phyloP scores from a whole-genome alignment of 2,888 invertebrate species.

The Ichneumoninae sp. region DNA sequence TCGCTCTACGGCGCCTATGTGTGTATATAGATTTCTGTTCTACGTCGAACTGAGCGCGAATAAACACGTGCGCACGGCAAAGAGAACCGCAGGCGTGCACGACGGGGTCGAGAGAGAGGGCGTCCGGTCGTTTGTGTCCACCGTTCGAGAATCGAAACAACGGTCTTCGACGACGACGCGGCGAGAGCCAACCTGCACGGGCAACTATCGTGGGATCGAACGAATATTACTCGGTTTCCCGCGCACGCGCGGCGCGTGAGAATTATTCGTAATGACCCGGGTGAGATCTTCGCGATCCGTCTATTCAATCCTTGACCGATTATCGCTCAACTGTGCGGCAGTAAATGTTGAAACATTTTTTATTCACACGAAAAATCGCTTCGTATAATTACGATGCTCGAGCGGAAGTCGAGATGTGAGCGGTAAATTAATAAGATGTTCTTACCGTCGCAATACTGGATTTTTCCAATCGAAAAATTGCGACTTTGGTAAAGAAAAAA shows the following conservation, averaged over 20 bases:
- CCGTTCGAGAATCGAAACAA: conserved; percentile 33
- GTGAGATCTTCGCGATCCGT: background rate
- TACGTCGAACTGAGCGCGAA: conserved; percentile 41
- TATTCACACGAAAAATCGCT: background rate
- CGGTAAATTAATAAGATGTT: background rate
- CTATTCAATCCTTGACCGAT: background rate
- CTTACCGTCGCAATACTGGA: no score
- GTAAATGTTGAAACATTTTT: background rate
- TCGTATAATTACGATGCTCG: background rate
- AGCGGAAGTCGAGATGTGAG: background rate
- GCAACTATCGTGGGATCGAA: conserved; percentile 62
- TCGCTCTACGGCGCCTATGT: conserved; percentile 9
- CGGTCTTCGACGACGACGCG: conserved; percentile 26
- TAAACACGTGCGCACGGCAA: conserved; percentile 55
- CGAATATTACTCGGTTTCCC: conserved; percentile 52
- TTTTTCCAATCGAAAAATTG: no score
- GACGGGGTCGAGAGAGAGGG: conserved; percentile 31
- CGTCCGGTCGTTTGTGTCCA: background rate
- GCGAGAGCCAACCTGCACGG: conserved; percentile 22
- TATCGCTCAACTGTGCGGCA: background rate
- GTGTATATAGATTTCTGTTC: conserved; percentile 9
- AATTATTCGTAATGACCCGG: conserved; percentile 26
- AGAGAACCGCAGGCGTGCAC: conserved; percentile 50
- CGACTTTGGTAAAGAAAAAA: no score
- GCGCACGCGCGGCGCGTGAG: conserved; percentile 57